Conservation (phyloP, 1,140 invertebrate genomes). For the Tenebrio molitor region DNA sequence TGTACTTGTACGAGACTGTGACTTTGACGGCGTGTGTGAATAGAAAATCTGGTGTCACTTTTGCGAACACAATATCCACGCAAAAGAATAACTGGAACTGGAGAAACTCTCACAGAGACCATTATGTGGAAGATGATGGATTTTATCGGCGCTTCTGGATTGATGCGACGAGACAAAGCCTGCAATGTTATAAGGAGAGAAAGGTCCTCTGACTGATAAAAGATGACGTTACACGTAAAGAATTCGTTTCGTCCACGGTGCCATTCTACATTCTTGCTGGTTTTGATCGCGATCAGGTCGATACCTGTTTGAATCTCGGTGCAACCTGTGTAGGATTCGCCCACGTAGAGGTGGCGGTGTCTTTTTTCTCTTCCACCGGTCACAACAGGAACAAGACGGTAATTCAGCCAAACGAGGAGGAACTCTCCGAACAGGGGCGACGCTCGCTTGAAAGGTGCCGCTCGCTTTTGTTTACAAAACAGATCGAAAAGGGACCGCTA, state of each 20-base stretch:
- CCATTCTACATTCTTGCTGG: conserved; percentile 36
- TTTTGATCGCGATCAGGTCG: conserved; percentile 39
- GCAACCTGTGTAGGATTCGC: conserved; percentile 25
- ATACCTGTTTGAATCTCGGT: conserved; percentile 30
- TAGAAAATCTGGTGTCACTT: too few species aligned
- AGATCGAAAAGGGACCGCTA: background rate
- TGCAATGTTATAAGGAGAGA: background rate
- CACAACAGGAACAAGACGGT: background rate
- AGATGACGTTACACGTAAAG: conserved; percentile 29
- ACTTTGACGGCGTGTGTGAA: background rate
- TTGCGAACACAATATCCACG: too few species aligned
- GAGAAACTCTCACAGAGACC: too few species aligned
- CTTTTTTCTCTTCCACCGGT: background rate
- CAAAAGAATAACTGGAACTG: too few species aligned
- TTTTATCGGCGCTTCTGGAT: too few species aligned
- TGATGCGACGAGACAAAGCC: too few species aligned
- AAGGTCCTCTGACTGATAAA: conserved; percentile 5
- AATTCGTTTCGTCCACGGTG: conserved; percentile 23
- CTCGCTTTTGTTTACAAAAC: conserved; percentile 19
- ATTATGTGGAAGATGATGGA: too few species aligned
- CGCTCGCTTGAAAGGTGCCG: background rate
- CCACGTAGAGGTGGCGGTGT: background rate
- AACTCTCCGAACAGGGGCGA: background rate
- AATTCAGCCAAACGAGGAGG: conserved; percentile 2
- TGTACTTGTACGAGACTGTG: too few species aligned